Percentiles rank a stretch among this genome's conserved stretches.
phyloP scores from a whole-genome alignment of 2,888 invertebrate species.

The Tanytarsus gracilentus region DNA sequence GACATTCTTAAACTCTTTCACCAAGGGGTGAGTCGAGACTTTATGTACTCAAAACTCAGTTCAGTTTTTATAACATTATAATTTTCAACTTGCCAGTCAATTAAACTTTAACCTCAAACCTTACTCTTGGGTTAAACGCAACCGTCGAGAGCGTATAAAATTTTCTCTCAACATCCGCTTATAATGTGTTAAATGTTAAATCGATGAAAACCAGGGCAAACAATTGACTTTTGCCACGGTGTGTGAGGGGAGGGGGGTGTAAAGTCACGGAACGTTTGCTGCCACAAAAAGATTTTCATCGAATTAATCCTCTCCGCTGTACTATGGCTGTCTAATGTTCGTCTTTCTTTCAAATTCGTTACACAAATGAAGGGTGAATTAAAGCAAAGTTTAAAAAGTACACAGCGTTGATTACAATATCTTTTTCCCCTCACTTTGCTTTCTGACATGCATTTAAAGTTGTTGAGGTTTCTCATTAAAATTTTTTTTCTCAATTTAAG shows the following conservation, averaged over 20 bases:
- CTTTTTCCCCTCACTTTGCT: neutral
- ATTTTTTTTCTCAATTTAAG: neutral
- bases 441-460: neutral
- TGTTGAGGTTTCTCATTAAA: constrained; percentile 15
- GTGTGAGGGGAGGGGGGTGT: neutral
- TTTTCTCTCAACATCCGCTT: too few species aligned
- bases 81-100: constrained; percentile 27
- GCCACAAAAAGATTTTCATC: constrained; percentile 20
- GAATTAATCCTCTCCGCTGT: constrained; percentile 20
- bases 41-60: constrained; percentile 13
- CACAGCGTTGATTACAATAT: neutral
- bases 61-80: constrained; percentile 24
- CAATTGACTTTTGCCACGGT: neutral
- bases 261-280: constrained; percentile 22
- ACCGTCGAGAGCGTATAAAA: too few species aligned
- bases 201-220: constrained; percentile 15
- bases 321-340: neutral
- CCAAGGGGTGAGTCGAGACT: too few species aligned
- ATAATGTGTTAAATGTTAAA: constrained; percentile 20
- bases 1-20: too few species aligned
- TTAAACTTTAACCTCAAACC: neutral
- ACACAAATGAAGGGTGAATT: constrained; percentile 22
- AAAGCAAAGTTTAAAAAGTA: too few species aligned
- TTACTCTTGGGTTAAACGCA: too few species aligned
- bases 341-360: neutral